Conservation (phyloP, 2,113 vertebrate species). For the Chloropsis cyanopogon region DNA sequence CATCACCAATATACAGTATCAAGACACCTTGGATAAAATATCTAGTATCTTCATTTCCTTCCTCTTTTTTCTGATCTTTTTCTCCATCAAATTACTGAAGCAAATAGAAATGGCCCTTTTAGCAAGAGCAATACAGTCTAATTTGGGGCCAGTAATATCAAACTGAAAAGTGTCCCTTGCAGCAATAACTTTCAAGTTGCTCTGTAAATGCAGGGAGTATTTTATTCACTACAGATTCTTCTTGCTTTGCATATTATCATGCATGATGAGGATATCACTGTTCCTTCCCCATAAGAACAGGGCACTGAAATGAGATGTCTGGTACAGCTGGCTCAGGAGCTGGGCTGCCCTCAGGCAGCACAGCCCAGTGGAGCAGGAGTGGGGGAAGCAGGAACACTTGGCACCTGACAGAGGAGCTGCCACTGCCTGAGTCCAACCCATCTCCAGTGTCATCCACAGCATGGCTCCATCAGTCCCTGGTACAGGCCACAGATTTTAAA, state of each 20-base stretch:
- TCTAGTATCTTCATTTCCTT: not conserved
- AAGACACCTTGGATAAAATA: not conserved
- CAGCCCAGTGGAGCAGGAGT: not conserved
- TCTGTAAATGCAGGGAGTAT: not conserved
- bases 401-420: not conserved
- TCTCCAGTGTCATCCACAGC: rapidly evolving
- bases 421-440: not conserved
- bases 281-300: not conserved
- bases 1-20: not conserved
- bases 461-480: not conserved
- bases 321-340: not conserved
- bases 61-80: not conserved
- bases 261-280: not conserved
- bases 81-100: not conserved
- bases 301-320: not conserved
- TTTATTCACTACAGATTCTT: not conserved
- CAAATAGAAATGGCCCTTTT: not conserved
- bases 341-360: not conserved
- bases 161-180: not conserved
- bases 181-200: not conserved
- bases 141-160: not conserved
- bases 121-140: not conserved
- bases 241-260: not conserved
- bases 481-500: not conserved
- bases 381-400: not conserved